phyloP scores from a whole-genome alignment of 2,797 vertebrate species.

The Tarsius wallacei region DNA sequence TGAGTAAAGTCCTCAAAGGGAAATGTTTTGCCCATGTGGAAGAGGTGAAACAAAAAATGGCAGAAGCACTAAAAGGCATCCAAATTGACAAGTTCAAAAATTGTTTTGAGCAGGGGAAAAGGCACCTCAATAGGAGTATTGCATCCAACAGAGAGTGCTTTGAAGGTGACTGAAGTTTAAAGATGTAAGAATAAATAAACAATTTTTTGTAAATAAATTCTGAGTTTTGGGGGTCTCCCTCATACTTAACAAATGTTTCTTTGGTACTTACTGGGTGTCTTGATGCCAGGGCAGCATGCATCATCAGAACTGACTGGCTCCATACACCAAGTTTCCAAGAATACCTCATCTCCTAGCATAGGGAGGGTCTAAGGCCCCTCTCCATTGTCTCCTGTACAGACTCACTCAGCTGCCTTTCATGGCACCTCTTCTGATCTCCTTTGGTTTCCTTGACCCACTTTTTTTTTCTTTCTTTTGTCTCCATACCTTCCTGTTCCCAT shows the following conservation, averaged over 20 bases:
- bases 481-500: not conserved
- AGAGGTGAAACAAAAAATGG: too few species aligned
- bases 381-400: not conserved
- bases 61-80: too few species aligned
- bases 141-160: too few species aligned
- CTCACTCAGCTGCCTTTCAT: not conserved
- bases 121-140: too few species aligned
- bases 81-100: too few species aligned
- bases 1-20: too few species aligned
- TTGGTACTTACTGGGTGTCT: not conserved
- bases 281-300: accelerated
- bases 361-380: not conserved
- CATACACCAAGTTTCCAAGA: not conserved
- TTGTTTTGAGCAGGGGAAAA: too few species aligned
- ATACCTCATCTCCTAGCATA: accelerated
- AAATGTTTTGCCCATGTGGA: too few species aligned
- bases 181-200: too few species aligned
- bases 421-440: not conserved
- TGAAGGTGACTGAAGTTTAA: too few species aligned
- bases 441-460: not conserved
- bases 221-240: too few species aligned
- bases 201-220: too few species aligned
- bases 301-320: accelerated
- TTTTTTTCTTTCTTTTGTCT: not conserved
- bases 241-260: not conserved